Base-by-base conservation (phyloP, 2,113 vertebrate genomes). In the Numida meleagris region DNA sequence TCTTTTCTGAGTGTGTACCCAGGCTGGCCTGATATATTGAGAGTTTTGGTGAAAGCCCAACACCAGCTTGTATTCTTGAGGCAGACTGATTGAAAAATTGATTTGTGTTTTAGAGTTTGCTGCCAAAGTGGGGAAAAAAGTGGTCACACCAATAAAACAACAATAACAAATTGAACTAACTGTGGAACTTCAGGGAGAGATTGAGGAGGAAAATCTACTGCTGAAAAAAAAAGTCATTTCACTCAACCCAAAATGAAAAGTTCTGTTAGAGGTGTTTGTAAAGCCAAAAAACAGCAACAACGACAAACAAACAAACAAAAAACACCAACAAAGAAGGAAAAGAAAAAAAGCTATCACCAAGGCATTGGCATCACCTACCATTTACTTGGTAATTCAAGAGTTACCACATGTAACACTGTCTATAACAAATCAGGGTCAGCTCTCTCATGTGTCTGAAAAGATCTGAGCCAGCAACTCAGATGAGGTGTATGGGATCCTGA, bases 161-260 rank as follows among this genome's bases (percentile, higher is more conserved):
- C 20, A 48, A 75, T 55, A 55, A 5, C 19, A 80, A 61, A 66
- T 4, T 31, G 27, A 77, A 4, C 40, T 58, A 42, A 43, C 17
- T 33, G 8, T 72, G 71, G 76, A 94, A 38, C 2, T 20, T 40
- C 8, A 31, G 5, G 9, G 14, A 14, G 15, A 7, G 48, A 8
- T 4, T 38, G 9, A 5, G 2, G 1, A 14, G 21, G 40, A 66
- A 9, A 1, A 0, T 40, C 79, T 76, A 17, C 43, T 70, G 5
- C 10, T 78, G 14, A 86, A 78, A 51, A 88, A 34, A 65, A 33
- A 18, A 14, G 24, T 10, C 14, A 34, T 53, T 78, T 61, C 81
- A 4, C 19, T 66, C 1, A 3, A 86, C 5, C 6, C n/a, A 51
- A 76, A 89, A 76, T 36, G 2, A 65, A 76, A 90, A 67, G 6